Base-by-base conservation (phyloP, 2,888 invertebrate genomes). In the Acleris literana region DNA sequence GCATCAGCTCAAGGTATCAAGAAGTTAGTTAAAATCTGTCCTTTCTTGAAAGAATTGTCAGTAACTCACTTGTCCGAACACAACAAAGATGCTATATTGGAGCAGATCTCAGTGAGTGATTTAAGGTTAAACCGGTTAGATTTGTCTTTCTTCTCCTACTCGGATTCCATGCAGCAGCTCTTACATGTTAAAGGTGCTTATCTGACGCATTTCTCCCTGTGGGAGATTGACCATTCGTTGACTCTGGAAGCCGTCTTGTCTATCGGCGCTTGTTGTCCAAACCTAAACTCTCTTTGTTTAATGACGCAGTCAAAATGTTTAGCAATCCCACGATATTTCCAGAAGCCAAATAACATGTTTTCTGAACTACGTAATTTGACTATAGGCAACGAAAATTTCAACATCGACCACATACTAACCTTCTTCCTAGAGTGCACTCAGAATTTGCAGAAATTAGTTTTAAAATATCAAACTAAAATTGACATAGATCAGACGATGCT, bases 81-180 rank as follows among this genome's bases (percentile, higher is more conserved):
- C 63, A 87, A 90, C 69, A 92, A 90, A 73, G 92, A 93, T 72
- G 86, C 83, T 17, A 87, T 93, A 63, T 76, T 93, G 64, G 85
- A 89, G 69, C 87, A 91, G 71, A 84, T 93, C 39, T 77, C 86
- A 1, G 69, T 74, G 17, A 92, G 92, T 70, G 85, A 90, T 53
- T 78, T 91, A 52, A 80, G 82, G 58, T 78, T 93, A 49, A 79
- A 76, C 65, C 82, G 85, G 68, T 77, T 93, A 67, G 86, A 90
- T 75, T 81, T 93, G 68, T 91, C 92, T 1, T 93, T 92, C 80
- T 93, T 92, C 75, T 86, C 91, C 57, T 92, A 83, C 69, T 81
- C 89, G 46, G 81, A 85, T 68, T 84, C 90, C 1, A 83, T 93
- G 81, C 83, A 86, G 63, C 82, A 84, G 33, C 84, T 93, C 56